Percentiles rank a stretch among this genome's conserved stretches.
These are phyloP conservation scores for Ceuthmochares aereus DNA, from an alignment of 2,113 vertebrate species.

Conservation along the genomic window DNA sequence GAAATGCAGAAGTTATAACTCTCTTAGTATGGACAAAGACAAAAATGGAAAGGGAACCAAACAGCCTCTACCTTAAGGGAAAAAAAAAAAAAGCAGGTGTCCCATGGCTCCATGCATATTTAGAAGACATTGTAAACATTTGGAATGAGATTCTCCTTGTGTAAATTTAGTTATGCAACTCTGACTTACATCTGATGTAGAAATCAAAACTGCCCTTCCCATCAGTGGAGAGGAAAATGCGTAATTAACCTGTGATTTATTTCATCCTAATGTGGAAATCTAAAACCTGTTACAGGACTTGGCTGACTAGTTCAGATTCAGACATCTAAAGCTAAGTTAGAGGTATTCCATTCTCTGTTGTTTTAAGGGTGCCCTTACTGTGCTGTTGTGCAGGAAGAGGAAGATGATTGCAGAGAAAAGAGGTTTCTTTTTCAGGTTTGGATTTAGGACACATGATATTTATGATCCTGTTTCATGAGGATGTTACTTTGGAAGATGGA, in stretches of 20 bases:
- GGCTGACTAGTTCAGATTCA: background rate
- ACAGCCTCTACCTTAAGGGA: background rate
- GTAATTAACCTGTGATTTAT: background rate
- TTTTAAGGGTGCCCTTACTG: background rate
- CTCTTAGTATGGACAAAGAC: background rate
- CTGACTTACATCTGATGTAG: background rate
- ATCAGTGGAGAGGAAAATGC: background rate
- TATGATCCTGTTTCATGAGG: background rate
- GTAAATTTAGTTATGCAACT: background rate
- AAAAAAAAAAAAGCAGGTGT: too few relatives aligned
- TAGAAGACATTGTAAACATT: background rate
- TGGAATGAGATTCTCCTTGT: background rate
- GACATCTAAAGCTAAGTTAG: background rate
- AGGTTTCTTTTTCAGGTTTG: background rate
- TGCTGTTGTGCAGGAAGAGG: background rate
- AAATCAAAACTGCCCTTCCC: background rate
- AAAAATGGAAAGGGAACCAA: background rate
- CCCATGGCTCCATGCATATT: background rate
- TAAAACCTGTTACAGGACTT: background rate
- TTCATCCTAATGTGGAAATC: background rate
- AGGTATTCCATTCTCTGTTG: background rate
- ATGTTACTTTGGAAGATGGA: background rate
- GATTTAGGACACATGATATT: background rate
- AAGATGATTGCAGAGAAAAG: background rate
- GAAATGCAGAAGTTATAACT: background rate